These are phyloP conservation scores for Speoplatyrhinus poulsoni DNA, from an alignment of 2,113 vertebrate genomes.

Conservation along the genomic window DNA sequence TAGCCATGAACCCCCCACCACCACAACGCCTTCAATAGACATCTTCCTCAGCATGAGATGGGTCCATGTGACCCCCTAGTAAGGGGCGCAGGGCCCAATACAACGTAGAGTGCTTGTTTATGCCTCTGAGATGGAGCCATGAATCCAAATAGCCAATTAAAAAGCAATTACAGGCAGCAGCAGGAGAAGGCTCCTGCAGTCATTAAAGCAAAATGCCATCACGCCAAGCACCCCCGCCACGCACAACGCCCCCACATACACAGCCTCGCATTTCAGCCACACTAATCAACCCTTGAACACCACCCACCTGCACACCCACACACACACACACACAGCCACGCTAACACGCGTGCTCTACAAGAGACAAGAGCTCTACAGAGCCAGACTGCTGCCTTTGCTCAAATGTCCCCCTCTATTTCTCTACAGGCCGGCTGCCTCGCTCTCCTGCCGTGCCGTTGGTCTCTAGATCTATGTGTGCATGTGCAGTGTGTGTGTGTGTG, in stretches of 20 bases:
- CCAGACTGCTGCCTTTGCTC: slow-evolving; percentile 14
- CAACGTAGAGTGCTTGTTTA: slow-evolving; percentile 69
- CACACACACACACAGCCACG: slow-evolving; percentile 4
- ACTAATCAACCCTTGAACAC: slow-evolving; percentile 43
- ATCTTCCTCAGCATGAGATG: slow-evolving; percentile 50
- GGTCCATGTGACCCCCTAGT: slow-evolving; percentile 56
- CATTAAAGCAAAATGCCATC: slow-evolving; percentile 76
- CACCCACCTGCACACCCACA: slow-evolving; percentile 10
- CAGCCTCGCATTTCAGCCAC: slow-evolving; percentile 42
- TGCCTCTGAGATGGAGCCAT: slow-evolving; percentile 76
- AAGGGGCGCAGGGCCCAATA: slow-evolving; percentile 62
- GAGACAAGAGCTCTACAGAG: slow-evolving; percentile 9
- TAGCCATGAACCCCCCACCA: slow-evolving; percentile 32
- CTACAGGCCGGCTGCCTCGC: no score
- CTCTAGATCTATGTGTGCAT: neutral
- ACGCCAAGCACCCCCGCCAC: slow-evolving; percentile 50
- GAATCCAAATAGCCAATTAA: slow-evolving; percentile 81
- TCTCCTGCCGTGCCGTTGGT: neutral
- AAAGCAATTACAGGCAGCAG: slow-evolving; percentile 80
- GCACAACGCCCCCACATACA: slow-evolving; percentile 26
- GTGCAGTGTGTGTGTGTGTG: neutral
- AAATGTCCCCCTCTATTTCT: neutral
- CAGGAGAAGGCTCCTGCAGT: slow-evolving; percentile 72
- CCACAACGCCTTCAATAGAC: slow-evolving; percentile 60
- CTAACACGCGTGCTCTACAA: slow-evolving; percentile 21